Evolutionary conservation across 2,113 vertebrate species (phyloP).

Genomic region (Craseonycteris thonglongyai): DNA sequence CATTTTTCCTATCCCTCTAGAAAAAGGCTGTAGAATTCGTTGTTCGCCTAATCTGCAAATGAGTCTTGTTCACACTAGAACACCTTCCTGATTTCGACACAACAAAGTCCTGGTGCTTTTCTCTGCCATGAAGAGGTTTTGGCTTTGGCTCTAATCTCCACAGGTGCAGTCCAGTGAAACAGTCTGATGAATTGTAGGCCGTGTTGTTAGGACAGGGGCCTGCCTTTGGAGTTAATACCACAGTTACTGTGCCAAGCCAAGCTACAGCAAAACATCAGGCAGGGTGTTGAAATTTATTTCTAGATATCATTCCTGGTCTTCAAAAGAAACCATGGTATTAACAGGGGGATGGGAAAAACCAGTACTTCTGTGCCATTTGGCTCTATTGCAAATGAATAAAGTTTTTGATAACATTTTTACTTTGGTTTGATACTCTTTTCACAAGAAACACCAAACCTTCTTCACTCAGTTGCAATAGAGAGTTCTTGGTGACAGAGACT

Average conservation of each 20-base stretch:
- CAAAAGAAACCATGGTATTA: neutral
- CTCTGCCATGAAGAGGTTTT: neutral
- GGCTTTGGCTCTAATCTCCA: fast-evolving
- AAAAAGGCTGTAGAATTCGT: neutral
- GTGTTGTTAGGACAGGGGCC: neutral
- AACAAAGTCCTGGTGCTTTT: neutral
- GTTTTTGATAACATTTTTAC: neutral
- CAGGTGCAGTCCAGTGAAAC: neutral
- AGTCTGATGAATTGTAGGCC: neutral
- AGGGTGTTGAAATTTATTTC: neutral
- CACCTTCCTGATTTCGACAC: neutral
- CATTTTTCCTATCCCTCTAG: neutral
- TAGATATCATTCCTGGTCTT: neutral
- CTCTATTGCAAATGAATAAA: neutral
- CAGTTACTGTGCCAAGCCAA: neutral
- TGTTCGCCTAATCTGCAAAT: neutral
- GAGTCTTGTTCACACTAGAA: neutral
- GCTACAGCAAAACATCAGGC: neutral
- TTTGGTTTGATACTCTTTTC: neutral
- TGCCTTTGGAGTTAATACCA: neutral
- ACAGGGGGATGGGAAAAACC: neutral
- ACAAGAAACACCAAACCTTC: neutral
- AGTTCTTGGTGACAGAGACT: neutral
- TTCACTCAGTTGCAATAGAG: neutral
- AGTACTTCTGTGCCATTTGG: neutral